Conservation (phyloP, 2,113 vertebrate species). For the Panthera tigris region DNA sequence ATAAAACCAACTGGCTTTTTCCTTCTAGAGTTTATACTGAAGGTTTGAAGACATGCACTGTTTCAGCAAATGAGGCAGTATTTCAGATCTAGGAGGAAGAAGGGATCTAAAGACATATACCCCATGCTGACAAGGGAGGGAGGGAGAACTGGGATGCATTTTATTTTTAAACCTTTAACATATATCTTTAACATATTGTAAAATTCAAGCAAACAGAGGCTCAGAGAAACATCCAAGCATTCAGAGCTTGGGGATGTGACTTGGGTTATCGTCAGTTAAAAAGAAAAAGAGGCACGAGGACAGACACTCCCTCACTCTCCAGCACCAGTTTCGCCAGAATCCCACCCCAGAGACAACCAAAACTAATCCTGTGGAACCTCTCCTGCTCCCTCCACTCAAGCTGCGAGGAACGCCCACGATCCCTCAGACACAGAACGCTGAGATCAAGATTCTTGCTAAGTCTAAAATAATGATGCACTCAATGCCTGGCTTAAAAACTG, state of each 20-base stretch:
- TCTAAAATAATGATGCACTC: slow-evolving; percentile 29
- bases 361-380: neutral
- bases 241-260: neutral
- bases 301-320: neutral
- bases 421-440: neutral
- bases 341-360: neutral
- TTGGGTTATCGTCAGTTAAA: neutral
- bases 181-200: neutral
- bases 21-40: neutral
- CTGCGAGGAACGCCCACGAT: neutral
- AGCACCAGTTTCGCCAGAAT: neutral
- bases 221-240: neutral
- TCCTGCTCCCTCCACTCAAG: neutral
- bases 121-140: neutral
- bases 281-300: neutral
- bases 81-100: neutral
- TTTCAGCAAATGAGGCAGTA: neutral
- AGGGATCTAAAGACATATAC: neutral
- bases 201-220: neutral
- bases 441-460: slow-evolving; percentile 1
- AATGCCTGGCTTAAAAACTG: slow-evolving; percentile 1
- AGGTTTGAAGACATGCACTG: neutral
- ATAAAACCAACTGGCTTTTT: neutral
- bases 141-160: neutral
- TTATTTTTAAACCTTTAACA: slow-evolving; percentile 58